Evolutionary conservation across 2,888 invertebrate species (phyloP), one percentile per base, ranked within the genome.

Genomic region (Halocaridina rubra): DNA sequence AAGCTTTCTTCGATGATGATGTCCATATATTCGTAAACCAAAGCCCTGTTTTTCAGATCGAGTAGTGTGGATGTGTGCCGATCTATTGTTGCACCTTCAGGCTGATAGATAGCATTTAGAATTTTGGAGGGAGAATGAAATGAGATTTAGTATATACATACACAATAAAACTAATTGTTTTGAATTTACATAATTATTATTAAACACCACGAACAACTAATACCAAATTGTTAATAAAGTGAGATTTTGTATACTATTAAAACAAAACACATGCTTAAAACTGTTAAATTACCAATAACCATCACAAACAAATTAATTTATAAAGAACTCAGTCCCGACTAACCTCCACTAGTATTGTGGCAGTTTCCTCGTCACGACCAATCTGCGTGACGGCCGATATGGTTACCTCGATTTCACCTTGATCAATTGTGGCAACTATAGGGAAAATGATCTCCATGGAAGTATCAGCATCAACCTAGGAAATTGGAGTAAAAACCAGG

Each of bases 1-100:
- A 93, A 91, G 86, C 91, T 89, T 89, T 93, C 92, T 67, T 93
- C 92, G 0, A 93, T 91, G 19, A 91, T 91, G 71, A 93, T 91
- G 88, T 92, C 92, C 77, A 93, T 89, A 89, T 92, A 92, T 32
- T 92, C 91, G 7, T 93, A 90, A 13, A 91, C 90, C 67, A 91
- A 90, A n/a, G 92, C 91, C 84, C 91, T 90, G 88, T 91, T 92
- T 89, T 92, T 92, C 89, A 93, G 89, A 89, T 93, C 93, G 32
- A 93, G 90, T 80, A 93, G 90, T 84, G 92, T 90, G 0, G 93
- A 92, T 0, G 93, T 93, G 89, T 93, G 93, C 82, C 91, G 91
- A 88, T 91, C 91, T 84, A 93, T 92, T 77, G 91, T 90, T 5
- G 92, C 92, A 16, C 93, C 93, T 90, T 93, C 93, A 61, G 91